Evolutionary conservation across 1,140 invertebrate species (phyloP), one percentile per base, ranked within the genome.

Genomic region (Trichonephila clavipes): DNA sequence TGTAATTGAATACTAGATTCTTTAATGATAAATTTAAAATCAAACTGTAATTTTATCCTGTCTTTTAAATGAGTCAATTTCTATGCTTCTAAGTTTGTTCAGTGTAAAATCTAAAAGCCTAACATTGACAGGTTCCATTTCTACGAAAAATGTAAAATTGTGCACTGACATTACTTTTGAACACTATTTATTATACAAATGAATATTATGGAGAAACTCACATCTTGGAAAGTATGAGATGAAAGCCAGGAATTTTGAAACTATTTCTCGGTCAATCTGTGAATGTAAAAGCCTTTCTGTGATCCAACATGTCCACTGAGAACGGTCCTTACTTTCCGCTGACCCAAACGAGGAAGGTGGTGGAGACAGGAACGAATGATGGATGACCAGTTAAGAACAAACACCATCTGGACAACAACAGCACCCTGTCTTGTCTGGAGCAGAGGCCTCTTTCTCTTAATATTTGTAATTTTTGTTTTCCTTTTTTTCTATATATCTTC

Each of bases 381-480:
- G 21, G 28, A 87, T 87, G 24, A 64, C 59, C 61, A 62, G 85
- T 87, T 66, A 40, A 87, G 24, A 28, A 87, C 61, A 87, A 87
- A 64, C 61, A 58, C 85, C 85, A 44, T 62, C 85, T 87, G 85
- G 24, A 87, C 61, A 21, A 24, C 18, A 87, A 28, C 58, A 16
- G 28, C 85, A 21, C 85, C 6, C 58, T 12, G 16, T 51, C 59
- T 34, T 64, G 85, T 64, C 85, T 4, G 1, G 40, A 62, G 28
- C 19, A 18, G n/a, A 44, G 51, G 64, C 85, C 19, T 40, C 24
- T 40, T 28, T 61, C n/a, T 21, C 18, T 87, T 64, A 24, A 12
- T 12, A 16, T 40, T 34, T 34, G 3, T 34, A 12, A 4, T 4
- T 34, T 72, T 77, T 77, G 6, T 40, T 40, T 40, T 6, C 0